phyloP scores from a whole-genome alignment of 2,888 invertebrate genomes.

The Smittia aterrima region DNA sequence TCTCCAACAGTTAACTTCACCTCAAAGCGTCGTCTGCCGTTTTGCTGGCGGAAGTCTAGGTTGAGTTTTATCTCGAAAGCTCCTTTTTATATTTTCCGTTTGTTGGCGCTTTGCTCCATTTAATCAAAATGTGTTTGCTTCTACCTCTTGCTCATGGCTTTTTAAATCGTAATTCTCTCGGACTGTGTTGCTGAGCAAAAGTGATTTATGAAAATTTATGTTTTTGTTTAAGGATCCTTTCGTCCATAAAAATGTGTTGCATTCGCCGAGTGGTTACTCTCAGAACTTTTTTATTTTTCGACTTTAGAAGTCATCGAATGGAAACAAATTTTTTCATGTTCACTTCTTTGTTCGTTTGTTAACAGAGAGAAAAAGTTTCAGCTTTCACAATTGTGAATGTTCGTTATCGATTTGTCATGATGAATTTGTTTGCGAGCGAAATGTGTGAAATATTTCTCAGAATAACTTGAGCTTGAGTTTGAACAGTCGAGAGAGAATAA shows the following conservation, averaged over 20 bases:
- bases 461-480: too few species aligned
- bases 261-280: not conserved
- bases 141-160: constrained; percentile 10
- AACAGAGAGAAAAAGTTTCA: too few species aligned
- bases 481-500: too few species aligned
- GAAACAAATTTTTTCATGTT: too few species aligned
- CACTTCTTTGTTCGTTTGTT: too few species aligned
- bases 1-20: not conserved
- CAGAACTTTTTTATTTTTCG: too few species aligned
- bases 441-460: too few species aligned
- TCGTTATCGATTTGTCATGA: too few species aligned
- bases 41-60: not conserved
- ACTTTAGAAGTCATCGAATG: too few species aligned
- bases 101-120: constrained; percentile 28
- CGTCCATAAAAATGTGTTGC: not conserved
- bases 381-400: too few species aligned
- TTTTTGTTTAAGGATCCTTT: not conserved
- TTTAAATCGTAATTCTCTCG: not conserved
- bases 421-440: too few species aligned
- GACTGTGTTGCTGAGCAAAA: not conserved
- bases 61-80: not conserved
- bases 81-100: not conserved
- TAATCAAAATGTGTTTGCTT: constrained; percentile 3
- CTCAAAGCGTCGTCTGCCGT: not conserved
- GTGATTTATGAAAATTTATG: too few species aligned